These are phyloP conservation scores for Nezara viridula DNA, from an alignment of 2,888 invertebrate genomes.

Conservation along the genomic window DNA sequence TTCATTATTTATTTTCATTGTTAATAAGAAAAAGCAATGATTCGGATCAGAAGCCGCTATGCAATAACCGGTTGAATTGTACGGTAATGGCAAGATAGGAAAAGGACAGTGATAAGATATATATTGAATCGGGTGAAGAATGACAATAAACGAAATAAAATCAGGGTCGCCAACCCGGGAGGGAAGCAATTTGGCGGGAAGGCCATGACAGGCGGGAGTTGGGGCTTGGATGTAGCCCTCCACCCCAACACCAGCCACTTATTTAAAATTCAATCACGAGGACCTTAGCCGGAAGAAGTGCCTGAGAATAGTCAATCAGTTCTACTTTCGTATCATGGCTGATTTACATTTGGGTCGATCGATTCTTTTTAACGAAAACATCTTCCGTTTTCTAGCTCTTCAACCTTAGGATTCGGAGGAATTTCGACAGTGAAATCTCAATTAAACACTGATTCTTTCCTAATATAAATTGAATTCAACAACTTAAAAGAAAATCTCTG, in stretches of 20 bases:
- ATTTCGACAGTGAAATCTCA: too few species aligned
- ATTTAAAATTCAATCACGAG: slow-evolving; percentile 37
- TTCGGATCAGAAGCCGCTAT: background rate
- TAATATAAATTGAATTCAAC: too few species aligned
- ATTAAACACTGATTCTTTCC: too few species aligned
- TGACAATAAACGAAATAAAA: slow-evolving; percentile 48
- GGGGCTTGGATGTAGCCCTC: background rate
- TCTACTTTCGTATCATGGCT: background rate
- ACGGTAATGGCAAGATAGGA: background rate
- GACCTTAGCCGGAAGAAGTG: slow-evolving; percentile 8
- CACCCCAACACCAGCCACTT: slow-evolving; percentile 17
- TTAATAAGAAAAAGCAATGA: too few species aligned
- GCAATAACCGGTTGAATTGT: background rate
- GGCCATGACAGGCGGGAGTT: background rate
- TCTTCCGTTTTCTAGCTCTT: background rate
- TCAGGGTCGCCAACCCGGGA: background rate
- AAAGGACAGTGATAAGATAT: background rate
- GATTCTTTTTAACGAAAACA: background rate
- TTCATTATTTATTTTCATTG: too few species aligned
- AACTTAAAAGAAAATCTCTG: too few species aligned
- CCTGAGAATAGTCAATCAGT: slow-evolving; percentile 43
- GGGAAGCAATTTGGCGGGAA: slow-evolving; percentile 1
- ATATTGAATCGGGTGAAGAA: slow-evolving; percentile 39
- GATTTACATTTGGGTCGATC: slow-evolving; percentile 33
- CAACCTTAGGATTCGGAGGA: background rate